Conservation (phyloP, 2,113 vertebrate species). For the Vidua macroura region DNA sequence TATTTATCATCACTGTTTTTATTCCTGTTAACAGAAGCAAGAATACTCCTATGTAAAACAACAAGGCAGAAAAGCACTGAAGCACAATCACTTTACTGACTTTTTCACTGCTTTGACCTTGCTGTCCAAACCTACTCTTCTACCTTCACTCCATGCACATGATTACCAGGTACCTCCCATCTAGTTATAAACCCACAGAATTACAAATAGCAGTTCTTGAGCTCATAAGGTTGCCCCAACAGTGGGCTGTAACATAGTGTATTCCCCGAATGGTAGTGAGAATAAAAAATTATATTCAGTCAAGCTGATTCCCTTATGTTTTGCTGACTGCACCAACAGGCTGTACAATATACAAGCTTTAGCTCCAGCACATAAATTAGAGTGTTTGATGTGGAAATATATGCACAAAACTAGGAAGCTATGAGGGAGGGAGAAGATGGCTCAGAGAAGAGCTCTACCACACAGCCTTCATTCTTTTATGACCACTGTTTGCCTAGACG, state of each 20-base stretch:
- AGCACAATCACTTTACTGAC: not conserved
- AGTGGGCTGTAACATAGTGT: not conserved
- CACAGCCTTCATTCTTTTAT: not conserved
- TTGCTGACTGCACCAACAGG: slow-evolving; percentile 9
- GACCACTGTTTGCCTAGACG: not conserved
- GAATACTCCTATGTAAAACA: not conserved
- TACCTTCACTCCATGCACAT: not conserved
- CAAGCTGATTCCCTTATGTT: not conserved
- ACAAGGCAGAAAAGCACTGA: not conserved
- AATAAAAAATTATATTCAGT: not conserved
- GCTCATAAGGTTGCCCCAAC: not conserved
- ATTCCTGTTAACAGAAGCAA: not conserved
- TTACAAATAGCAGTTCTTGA: not conserved
- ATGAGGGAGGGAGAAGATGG: not conserved
- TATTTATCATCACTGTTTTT: not conserved
- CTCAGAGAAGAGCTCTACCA: not conserved
- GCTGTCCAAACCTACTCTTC: not conserved
- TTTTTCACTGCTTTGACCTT: not conserved
- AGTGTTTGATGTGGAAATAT: slow-evolving; percentile 1
- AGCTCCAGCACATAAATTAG: slow-evolving; percentile 3
- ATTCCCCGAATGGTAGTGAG: not conserved
- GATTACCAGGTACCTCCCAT: not conserved
- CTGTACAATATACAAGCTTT: not conserved
- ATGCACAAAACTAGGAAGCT: slow-evolving; percentile 29
- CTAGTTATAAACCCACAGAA: not conserved